Evolutionary conservation across 1,140 invertebrate genomes (phyloP), one percentile per base, ranked within the genome.

Genomic region (Drosophila athabasca): DNA sequence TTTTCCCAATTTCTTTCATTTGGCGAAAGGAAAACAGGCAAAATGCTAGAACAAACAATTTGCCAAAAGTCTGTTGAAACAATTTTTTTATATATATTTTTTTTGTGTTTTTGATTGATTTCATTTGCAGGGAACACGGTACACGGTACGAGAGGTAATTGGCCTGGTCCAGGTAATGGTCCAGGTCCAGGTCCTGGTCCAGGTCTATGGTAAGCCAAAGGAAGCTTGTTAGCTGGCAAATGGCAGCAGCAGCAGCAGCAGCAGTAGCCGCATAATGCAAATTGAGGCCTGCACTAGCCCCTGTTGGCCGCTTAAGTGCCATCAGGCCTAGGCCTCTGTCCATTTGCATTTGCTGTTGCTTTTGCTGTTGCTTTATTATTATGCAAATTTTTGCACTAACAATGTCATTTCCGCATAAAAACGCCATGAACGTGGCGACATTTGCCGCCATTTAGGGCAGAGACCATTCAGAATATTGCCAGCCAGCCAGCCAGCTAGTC

Each of bases 341-440:
- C 26, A n/a, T 55, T 44, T 29, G n/a, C 50, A 9, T 49, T 19
- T 41, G 54, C 61, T 61, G 58, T 69, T 66, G n/a, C 50, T 13
- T 44, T 19, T 41, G 59, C 66, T 65, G 53, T 69, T 66, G 73
- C 54, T 82, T 87, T 87, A 87, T 88, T 88, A 88, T 79, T 88
- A 88, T 88, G 83, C 83, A 88, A 88, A 88, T 82, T 78, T 70
- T 80, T 61, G 61, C 60, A 76, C 84, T 79, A 83, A 89, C 84
- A 88, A 89, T 88, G 79, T 88, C 84, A 88, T 88, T 88, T 88
- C 83, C 84, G 82, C 68, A 69, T 74, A 66, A 76, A 82, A 88
- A 88, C 71, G 76, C 70, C 73, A 76, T 76, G 50, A 59, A 65
- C 57, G 66, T 50, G 60, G 60, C 44, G 71, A 68, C 65, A 89